These are phyloP conservation scores for Yponomeuta plumbellus DNA, from an alignment of 2,888 invertebrate genomes.

Conservation along the genomic window DNA sequence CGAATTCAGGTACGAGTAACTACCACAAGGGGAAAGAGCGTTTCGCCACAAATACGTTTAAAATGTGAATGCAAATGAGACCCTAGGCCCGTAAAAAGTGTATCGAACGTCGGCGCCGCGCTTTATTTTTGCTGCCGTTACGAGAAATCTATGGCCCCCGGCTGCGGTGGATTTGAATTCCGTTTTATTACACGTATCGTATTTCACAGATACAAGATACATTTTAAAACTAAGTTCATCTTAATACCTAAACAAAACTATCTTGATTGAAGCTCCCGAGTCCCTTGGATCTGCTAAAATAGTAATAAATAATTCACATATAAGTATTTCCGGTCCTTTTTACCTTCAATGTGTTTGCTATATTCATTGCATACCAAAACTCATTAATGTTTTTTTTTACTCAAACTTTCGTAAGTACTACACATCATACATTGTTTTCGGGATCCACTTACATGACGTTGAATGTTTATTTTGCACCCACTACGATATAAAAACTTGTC, in stretches of 20 bases:
- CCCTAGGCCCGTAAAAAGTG: conserved; percentile 59
- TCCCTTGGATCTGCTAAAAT: neutral
- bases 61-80: conserved; percentile 72
- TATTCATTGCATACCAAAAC: too few relatives aligned
- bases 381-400: too few relatives aligned
- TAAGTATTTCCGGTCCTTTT: too few relatives aligned
- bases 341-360: too few relatives aligned
- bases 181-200: conserved; percentile 45
- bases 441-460: too few relatives aligned
- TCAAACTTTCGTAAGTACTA: too few relatives aligned
- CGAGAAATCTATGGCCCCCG: conserved; percentile 67
- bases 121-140: conserved; percentile 68
- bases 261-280: neutral
- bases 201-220: conserved; percentile 5
- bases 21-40: conserved; percentile 47
- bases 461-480: too few relatives aligned
- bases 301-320: neutral
- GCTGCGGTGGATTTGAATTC: conserved; percentile 61
- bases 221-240: conserved; percentile 10
- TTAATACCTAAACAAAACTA: neutral
- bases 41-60: conserved; percentile 66
- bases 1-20: conserved; percentile 62
- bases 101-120: conserved; percentile 46
- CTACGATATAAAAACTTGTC: too few relatives aligned
- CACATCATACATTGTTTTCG: too few relatives aligned